A percentile compares a stretch with the other conserved stretches of the same genome.
phyloP scores from a whole-genome alignment of 1,140 invertebrate species.

The Plectrocnemia conspersa region DNA sequence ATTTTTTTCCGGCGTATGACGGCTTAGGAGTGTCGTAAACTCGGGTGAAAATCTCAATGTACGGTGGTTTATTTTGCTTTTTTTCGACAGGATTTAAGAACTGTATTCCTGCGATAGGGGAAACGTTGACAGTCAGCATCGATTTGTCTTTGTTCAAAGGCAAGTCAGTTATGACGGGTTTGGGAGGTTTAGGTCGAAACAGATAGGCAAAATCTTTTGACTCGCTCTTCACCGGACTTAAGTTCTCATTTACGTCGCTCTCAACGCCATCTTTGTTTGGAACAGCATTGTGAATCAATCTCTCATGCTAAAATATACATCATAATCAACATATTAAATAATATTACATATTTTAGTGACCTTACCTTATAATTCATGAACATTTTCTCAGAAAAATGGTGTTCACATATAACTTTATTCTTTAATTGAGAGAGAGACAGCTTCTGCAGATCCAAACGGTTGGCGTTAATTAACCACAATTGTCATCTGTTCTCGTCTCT shows the following conservation, averaged over 20 bases:
- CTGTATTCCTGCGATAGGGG: slow-evolving; percentile 28
- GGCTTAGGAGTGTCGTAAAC: slow-evolving; percentile 12
- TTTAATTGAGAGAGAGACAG: slow-evolving; percentile 54
- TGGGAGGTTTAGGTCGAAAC: no score
- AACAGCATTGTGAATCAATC: slow-evolving; percentile 27
- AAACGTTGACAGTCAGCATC: slow-evolving; percentile 27
- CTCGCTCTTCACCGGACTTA: no score
- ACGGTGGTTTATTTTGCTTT: slow-evolving; percentile 19
- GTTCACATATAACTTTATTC: slow-evolving; percentile 56
- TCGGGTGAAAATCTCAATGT: slow-evolving; percentile 28
- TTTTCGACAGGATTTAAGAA: slow-evolving; percentile 28
- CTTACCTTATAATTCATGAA: slow-evolving; percentile 49
- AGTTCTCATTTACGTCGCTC: neutral
- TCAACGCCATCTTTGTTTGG: slow-evolving; percentile 18
- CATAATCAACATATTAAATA: neutral
- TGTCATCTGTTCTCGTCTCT: slow-evolving; percentile 53
- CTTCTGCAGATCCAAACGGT: slow-evolving; percentile 48
- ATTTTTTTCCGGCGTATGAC: neutral
- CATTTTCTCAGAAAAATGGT: slow-evolving; percentile 53
- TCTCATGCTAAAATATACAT: slow-evolving; percentile 29
- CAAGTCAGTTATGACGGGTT: no score
- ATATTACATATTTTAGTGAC: neutral
- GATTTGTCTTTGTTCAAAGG: slow-evolving; percentile 28
- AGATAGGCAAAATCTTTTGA: no score
- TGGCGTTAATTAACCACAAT: slow-evolving; percentile 53